These are phyloP conservation scores for Halocynthia aurantium DNA, from an alignment of 23 tunicate genomes.

Conservation along the genomic window DNA sequence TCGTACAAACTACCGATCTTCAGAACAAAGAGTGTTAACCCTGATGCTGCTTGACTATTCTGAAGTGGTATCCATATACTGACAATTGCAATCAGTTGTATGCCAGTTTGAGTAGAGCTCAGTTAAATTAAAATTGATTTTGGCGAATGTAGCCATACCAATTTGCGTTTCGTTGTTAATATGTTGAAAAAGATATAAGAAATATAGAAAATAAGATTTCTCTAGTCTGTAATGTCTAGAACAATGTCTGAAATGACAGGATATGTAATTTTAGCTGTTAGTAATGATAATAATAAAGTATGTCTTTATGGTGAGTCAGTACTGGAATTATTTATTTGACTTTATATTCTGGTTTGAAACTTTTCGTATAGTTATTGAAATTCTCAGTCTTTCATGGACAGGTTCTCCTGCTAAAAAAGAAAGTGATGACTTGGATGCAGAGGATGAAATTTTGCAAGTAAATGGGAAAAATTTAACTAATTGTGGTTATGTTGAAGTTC, in stretches of 20 bases:
- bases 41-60: too few relatives aligned
- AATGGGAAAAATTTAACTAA: slow-evolving; percentile 13
- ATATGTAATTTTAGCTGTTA: slow-evolving; percentile 23
- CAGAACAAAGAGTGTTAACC: too few relatives aligned
- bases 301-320: slow-evolving; percentile 17
- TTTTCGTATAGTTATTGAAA: background rate
- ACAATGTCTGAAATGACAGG: slow-evolving; percentile 17
- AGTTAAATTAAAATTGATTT: too few relatives aligned
- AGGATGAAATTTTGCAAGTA: slow-evolving; percentile 21
- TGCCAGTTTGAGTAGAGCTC: too few relatives aligned
- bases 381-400: background rate
- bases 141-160: too few relatives aligned
- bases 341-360: background rate
- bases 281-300: slow-evolving; percentile 3
- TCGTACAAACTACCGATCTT: too few relatives aligned
- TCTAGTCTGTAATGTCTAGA: background rate
- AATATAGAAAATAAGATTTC: slow-evolving; percentile 2
- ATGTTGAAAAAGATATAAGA: too few relatives aligned
- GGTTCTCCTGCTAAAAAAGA: slow-evolving; percentile 18
- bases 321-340: background rate
- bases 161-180: too few relatives aligned
- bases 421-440: slow-evolving; percentile 12
- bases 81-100: too few relatives aligned
- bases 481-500: slow-evolving; percentile 4
- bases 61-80: too few relatives aligned